Evolutionary conservation across 1,140 invertebrate species (phyloP).

Genomic region (Gryllus bimaculatus): DNA sequence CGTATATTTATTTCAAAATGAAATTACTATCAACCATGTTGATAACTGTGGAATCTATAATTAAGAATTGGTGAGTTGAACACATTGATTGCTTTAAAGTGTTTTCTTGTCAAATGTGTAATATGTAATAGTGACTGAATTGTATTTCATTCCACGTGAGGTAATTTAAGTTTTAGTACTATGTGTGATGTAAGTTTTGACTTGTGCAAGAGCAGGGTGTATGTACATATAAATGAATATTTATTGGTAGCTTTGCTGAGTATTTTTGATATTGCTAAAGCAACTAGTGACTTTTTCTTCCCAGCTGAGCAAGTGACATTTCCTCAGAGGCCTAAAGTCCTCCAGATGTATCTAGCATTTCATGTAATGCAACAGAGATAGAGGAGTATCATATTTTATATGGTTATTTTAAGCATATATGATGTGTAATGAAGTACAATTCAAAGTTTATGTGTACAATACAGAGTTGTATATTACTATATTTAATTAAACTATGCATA

Average conservation of each 20-base stretch:
- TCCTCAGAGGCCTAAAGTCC: neutral
- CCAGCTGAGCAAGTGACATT: slow-evolving; percentile 3
- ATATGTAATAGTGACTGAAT: neutral
- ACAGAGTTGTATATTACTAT: neutral
- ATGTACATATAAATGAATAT: neutral
- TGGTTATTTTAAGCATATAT: neutral
- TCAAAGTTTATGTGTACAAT: neutral
- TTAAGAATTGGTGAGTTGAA: neutral
- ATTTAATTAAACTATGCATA: neutral
- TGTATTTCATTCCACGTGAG: neutral
- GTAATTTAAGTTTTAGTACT: neutral
- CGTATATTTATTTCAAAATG: neutral
- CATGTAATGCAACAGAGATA: neutral
- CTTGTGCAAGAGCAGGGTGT: neutral
- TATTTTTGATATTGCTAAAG: neutral
- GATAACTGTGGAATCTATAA: too few species aligned
- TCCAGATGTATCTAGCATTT: neutral
- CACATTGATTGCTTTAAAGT: neutral
- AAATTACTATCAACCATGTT: neutral
- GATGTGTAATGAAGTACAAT: neutral
- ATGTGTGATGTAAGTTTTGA: neutral
- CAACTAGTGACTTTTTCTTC: neutral
- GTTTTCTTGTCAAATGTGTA: neutral
- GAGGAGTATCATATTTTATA: neutral
- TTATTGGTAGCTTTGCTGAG: neutral